Conservation (phyloP, 2,888 invertebrate genomes). For the Pristionchus fissidentatus region DNA sequence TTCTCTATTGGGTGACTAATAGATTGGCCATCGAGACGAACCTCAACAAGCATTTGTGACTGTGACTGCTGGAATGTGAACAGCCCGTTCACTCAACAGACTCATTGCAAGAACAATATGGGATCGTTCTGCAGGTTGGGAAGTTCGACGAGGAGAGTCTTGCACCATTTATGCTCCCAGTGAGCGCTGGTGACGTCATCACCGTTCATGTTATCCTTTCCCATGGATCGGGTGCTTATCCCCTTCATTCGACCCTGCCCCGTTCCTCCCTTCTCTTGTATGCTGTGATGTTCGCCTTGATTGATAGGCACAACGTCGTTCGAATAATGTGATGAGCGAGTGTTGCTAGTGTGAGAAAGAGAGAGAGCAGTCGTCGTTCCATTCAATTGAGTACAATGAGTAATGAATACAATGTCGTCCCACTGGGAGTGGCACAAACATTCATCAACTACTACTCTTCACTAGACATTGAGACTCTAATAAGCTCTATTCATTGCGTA, state of each 20-base stretch:
- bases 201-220: slow-evolving; percentile 13
- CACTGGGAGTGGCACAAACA: no score
- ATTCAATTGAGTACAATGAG: no score
- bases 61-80: not conserved
- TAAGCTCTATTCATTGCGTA: no score
- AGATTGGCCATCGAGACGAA: slow-evolving; percentile 14
- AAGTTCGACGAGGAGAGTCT: no score
- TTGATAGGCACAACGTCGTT: slow-evolving; percentile 38
- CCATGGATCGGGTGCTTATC: no score
- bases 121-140: no score
- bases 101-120: slow-evolving; percentile 12
- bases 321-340: no score
- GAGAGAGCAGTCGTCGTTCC: no score
- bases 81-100: slow-evolving; percentile 24
- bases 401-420: no score
- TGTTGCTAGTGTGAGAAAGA: slow-evolving; percentile 7
- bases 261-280: not conserved
- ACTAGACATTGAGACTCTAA: no score
- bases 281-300: slow-evolving; percentile 32
- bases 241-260: slow-evolving; percentile 31
- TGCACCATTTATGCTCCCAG: no score
- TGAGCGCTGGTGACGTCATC: slow-evolving; percentile 2
- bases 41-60: not conserved
- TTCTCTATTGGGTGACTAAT: slow-evolving; percentile 39
- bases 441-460: no score